phyloP scores from a whole-genome alignment of 1,140 invertebrate species.

The Caligus rogercresseyi region DNA sequence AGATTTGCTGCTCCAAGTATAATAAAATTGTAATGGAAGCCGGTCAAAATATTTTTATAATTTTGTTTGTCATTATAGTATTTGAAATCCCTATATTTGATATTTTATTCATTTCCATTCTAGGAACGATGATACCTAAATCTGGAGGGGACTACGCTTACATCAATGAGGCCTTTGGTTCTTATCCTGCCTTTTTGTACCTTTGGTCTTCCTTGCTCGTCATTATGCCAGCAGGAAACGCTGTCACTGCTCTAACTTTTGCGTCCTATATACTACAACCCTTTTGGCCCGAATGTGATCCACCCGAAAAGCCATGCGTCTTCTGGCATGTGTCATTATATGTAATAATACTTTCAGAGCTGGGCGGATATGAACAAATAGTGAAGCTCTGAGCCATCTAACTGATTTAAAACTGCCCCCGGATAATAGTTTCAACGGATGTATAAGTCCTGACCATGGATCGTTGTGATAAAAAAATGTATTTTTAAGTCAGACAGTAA shows the following conservation, averaged over 20 bases:
- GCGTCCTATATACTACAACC: slow-evolving; percentile 71
- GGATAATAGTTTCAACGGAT: too few species aligned
- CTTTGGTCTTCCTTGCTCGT: slow-evolving; percentile 55
- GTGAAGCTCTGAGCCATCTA: too few species aligned
- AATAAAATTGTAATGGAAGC: too few species aligned
- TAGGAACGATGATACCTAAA: slow-evolving; percentile 44
- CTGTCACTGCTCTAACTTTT: slow-evolving; percentile 78
- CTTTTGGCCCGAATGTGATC: slow-evolving; percentile 51
- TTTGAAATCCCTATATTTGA: too few species aligned
- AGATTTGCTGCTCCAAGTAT: too few species aligned
- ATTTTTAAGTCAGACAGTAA: too few species aligned
- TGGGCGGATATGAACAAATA: slow-evolving; percentile 9
- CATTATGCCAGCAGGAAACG: slow-evolving; percentile 61
- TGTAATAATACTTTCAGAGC: too few species aligned
- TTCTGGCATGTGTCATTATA: slow-evolving; percentile 50
- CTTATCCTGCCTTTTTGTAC: slow-evolving; percentile 77
- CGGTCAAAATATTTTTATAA: too few species aligned
- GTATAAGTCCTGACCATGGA: too few species aligned
- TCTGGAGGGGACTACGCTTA: slow-evolving; percentile 88
- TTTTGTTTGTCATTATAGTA: too few species aligned
- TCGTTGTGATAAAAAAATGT: too few species aligned
- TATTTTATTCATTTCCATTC: slow-evolving; percentile 20
- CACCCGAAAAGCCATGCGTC: slow-evolving; percentile 45
- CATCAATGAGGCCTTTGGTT: slow-evolving; percentile 74
- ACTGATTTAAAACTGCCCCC: too few species aligned